These are phyloP conservation scores for Hipparchia semele DNA, from an alignment of 2,888 invertebrate genomes.

Conservation along the genomic window DNA sequence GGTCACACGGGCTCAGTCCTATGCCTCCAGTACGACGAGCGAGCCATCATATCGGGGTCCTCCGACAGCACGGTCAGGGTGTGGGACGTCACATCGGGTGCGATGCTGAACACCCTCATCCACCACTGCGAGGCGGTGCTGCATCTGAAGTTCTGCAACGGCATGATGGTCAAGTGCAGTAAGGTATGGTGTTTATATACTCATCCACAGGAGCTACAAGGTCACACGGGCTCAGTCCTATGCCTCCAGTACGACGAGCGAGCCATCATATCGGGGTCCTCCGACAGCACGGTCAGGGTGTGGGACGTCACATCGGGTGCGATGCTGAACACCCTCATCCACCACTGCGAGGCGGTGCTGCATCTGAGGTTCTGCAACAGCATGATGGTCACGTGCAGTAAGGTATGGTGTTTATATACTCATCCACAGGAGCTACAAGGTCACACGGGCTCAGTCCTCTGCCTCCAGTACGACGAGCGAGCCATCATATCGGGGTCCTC, in stretches of 20 bases:
- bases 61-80: conserved; percentile 99
- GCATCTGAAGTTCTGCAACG: conserved; percentile 98
- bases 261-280: conserved; percentile 99
- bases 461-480: conserved; percentile 99
- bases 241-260: conserved; percentile 99
- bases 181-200: conserved; percentile 84
- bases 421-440: conserved; percentile 92
- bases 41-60: conserved; percentile 99
- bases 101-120: conserved; percentile 98
- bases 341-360: conserved; percentile 99
- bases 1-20: conserved; percentile 99
- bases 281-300: conserved; percentile 98
- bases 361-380: conserved; percentile 99
- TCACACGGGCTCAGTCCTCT: conserved; percentile 99
- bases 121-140: conserved; percentile 99
- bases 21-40: conserved; percentile 99
- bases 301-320: conserved; percentile 99
- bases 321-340: conserved; percentile 99
- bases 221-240: conserved; percentile 99
- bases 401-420: conserved; percentile 81
- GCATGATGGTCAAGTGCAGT: conserved; percentile 99
- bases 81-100: conserved; percentile 98
- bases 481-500: conserved; percentile 99
- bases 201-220: conserved; percentile 90
- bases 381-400: conserved; percentile 99